These are phyloP conservation scores for Margarornis squamiger DNA, from an alignment of 2,797 vertebrate species.

Conservation along the genomic window DNA sequence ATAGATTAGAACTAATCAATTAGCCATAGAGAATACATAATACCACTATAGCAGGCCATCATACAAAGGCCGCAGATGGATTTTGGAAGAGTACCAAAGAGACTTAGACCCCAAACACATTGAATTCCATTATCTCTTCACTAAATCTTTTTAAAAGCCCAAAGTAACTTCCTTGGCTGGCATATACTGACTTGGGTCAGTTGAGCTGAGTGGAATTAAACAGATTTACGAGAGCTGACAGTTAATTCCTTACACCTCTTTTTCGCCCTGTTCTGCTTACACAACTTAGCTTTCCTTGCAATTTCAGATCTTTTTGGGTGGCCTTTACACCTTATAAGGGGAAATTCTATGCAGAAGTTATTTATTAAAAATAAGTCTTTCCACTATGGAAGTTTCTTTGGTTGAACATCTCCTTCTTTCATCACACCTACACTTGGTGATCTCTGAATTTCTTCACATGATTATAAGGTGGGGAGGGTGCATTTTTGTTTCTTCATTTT, in stretches of 20 bases:
- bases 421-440: neutral
- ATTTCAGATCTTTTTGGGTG: neutral
- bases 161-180: neutral
- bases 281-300: neutral
- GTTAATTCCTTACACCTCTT: neutral
- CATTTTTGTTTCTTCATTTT: neutral
- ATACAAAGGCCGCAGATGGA: neutral
- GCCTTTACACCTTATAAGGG: neutral
- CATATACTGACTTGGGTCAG: neutral
- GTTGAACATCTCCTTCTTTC: neutral
- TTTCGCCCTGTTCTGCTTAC: neutral
- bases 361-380: neutral
- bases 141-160: neutral
- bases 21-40: neutral
- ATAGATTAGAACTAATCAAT: neutral
- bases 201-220: neutral
- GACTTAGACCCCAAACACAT: neutral
- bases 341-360: neutral
- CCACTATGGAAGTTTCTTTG: neutral
- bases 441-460: neutral
- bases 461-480: fast-evolving
- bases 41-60: neutral
- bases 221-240: neutral
- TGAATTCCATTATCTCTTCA: neutral
- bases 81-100: neutral